Evolutionary conservation across 2,797 vertebrate species (phyloP).

Genomic region (Anisognathus igniventris): DNA sequence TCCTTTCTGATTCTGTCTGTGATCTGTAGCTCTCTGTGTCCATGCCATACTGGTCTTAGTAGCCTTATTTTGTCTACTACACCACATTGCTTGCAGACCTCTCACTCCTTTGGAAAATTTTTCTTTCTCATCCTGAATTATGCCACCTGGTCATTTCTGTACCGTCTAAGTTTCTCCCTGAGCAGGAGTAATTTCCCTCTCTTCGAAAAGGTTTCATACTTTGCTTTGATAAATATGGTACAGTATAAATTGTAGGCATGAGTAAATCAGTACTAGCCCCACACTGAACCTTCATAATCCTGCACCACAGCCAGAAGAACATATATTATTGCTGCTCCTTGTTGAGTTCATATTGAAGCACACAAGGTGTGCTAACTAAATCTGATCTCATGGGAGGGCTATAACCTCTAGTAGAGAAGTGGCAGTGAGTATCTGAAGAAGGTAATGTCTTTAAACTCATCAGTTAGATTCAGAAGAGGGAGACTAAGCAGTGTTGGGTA

Average conservation of each 20-base stretch:
- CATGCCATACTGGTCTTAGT: not conserved
- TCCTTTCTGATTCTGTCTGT: not conserved
- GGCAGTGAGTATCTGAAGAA: not conserved
- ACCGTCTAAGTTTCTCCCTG: not conserved
- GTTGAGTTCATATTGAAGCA: not conserved
- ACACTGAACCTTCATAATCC: not conserved
- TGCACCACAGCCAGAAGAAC: not conserved
- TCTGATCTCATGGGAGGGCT: not conserved
- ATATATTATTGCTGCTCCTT: not conserved
- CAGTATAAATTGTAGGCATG: not conserved
- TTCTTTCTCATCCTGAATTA: not conserved
- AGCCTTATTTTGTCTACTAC: not conserved
- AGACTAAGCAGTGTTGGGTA: not conserved
- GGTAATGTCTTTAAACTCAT: not conserved
- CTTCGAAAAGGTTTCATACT: not conserved
- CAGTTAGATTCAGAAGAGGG: not conserved
- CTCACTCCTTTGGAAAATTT: not conserved
- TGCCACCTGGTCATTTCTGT: not conserved
- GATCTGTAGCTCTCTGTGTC: not conserved
- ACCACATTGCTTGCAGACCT: accelerated
- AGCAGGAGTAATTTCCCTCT: not conserved
- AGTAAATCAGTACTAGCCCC: not conserved
- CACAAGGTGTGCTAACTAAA: not conserved
- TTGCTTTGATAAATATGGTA: not conserved
- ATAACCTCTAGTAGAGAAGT: not conserved